A percentile compares a stretch with the other conserved stretches of the same genome.
Evolutionary conservation across 2,888 invertebrate genomes (phyloP).

Genomic region (Rhagonycha lutea): DNA sequence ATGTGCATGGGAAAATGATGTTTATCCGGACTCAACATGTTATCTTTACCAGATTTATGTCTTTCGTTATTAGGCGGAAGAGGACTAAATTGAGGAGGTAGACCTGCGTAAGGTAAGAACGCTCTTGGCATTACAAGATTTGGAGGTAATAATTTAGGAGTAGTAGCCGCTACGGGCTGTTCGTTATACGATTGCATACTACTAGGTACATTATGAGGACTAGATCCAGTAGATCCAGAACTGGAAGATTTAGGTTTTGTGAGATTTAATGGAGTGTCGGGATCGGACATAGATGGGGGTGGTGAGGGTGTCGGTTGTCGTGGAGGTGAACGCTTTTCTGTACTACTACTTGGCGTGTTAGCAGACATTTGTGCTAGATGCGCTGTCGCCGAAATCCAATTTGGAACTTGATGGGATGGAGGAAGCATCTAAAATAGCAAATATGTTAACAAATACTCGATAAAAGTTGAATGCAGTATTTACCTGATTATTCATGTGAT

Average conservation of each 20-base stretch:
- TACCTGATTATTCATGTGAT: constrained; percentile 51
- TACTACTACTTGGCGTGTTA: constrained; percentile 40
- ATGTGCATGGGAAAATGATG: constrained; percentile 51
- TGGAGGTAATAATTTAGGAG: constrained; percentile 63
- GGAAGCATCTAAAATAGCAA: constrained; percentile 59
- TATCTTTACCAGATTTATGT: constrained; percentile 48
- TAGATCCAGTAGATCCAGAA: constrained; percentile 60
- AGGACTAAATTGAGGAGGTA: constrained; percentile 61
- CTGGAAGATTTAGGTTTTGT: constrained; percentile 76
- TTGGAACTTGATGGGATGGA: constrained; percentile 57
- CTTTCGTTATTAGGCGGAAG: constrained; percentile 48
- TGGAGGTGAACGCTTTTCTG: constrained; percentile 48
- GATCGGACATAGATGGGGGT: constrained; percentile 57
- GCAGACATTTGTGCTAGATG: constrained; percentile 74
- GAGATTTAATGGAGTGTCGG: constrained; percentile 86
- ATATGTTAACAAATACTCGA: neutral
- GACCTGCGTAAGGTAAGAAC: constrained; percentile 65
- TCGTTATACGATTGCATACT: constrained; percentile 55
- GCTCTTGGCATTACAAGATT: constrained; percentile 63
- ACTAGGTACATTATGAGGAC: constrained; percentile 54
- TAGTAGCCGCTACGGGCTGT: constrained; percentile 61
- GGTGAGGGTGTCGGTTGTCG: constrained; percentile 50
- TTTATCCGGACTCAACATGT: constrained; percentile 47
- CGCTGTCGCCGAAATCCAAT: constrained; percentile 69
- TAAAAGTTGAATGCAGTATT: neutral